A percentile compares a stretch with the other conserved stretches of the same genome.
Conservation (phyloP, 2,113 vertebrate species). For the Procavia capensis region DNA sequence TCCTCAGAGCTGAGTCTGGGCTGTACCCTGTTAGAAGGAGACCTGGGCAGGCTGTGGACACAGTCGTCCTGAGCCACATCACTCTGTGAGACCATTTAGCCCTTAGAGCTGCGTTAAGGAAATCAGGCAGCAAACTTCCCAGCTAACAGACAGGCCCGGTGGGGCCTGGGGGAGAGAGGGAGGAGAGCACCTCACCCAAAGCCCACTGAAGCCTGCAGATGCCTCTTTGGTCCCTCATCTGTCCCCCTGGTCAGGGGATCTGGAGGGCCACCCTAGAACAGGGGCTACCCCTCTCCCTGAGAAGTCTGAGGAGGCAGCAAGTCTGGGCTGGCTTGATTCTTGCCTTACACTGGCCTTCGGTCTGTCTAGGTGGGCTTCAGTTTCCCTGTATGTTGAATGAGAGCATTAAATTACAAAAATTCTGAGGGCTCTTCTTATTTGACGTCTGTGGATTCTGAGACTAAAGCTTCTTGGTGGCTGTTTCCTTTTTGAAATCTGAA, state of each 20-base stretch:
- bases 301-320: not conserved
- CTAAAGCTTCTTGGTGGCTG: not conserved
- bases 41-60: constrained; percentile 77
- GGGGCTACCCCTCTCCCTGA: not conserved
- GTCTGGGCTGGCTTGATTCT: constrained; percentile 66
- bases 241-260: not conserved
- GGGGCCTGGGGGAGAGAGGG: not conserved
- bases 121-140: constrained; percentile 84
- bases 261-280: no score
- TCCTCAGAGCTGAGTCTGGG: constrained; percentile 51
- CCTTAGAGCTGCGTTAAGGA: constrained; percentile 88
- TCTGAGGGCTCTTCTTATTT: not conserved
- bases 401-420: not conserved
- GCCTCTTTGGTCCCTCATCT: not conserved
- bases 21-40: constrained; percentile 69
- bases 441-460: not conserved
- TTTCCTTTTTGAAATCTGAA: not conserved
- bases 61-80: constrained; percentile 82
- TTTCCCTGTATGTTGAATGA: not conserved
- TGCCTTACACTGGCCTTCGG: not conserved
- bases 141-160: constrained; percentile 81
- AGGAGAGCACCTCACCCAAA: not conserved
- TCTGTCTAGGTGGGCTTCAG: not conserved
- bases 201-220: not conserved
- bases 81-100: constrained; percentile 88